A percentile compares a stretch with the other conserved stretches of the same genome.
These are phyloP conservation scores for Corvus cornix DNA, from an alignment of 2,113 vertebrate genomes.

Conservation along the genomic window DNA sequence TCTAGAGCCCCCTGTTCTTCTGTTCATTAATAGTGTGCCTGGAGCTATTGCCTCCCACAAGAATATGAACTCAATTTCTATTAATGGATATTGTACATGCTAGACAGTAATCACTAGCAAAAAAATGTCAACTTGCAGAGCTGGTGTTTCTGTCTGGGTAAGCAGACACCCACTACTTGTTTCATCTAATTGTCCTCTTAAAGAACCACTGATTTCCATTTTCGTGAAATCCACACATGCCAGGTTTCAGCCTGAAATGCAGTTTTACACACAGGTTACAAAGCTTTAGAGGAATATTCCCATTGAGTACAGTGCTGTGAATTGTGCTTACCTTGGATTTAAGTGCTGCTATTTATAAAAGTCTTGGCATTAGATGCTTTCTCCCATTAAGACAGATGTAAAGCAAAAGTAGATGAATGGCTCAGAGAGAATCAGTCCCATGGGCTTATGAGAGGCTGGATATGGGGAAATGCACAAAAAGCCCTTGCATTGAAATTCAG, in stretches of 20 bases:
- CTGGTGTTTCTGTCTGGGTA: neutral
- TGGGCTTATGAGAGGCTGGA: neutral
- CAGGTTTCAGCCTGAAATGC: neutral
- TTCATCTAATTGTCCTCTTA: neutral
- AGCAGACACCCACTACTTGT: neutral
- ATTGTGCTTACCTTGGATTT: constrained; percentile 13
- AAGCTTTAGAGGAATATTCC: neutral
- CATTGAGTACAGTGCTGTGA: neutral
- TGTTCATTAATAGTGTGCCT: neutral
- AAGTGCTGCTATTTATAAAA: constrained; percentile 21
- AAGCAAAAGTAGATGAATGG: constrained; percentile 9
- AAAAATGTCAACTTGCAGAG: neutral
- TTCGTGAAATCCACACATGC: neutral
- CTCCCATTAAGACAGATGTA: neutral
- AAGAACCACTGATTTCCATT: neutral
- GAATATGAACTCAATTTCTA: neutral
- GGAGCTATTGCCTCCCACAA: neutral
- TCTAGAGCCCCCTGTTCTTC: neutral
- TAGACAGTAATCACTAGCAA: neutral
- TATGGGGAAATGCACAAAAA: neutral
- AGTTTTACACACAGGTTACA: neutral
- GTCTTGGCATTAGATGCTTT: neutral
- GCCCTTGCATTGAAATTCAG: neutral
- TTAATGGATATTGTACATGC: neutral
- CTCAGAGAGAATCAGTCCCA: neutral